phyloP scores from a whole-genome alignment of 2,797 vertebrate species.

The Buceros bicornis region DNA sequence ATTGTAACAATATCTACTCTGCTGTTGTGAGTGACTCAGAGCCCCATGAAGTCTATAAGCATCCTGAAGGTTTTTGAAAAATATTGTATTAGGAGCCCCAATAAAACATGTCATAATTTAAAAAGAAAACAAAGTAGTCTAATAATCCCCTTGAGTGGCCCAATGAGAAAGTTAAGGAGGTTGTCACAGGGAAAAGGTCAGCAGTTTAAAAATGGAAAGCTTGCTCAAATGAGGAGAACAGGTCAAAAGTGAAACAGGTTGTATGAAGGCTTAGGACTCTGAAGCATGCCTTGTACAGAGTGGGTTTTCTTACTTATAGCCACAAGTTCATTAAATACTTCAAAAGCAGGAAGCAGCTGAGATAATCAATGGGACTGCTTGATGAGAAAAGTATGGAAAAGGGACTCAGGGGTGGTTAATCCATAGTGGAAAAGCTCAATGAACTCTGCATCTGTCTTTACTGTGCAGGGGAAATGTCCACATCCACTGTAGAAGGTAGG shows the following conservation, averaged over 20 bases:
- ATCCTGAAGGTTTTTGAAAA: neutral
- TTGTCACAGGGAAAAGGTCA: conserved; percentile 12
- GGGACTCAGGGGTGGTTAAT: neutral
- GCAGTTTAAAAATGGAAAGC: conserved; percentile 2
- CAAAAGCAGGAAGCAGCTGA: neutral
- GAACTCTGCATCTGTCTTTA: neutral
- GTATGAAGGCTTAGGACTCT: neutral
- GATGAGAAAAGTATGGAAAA: neutral
- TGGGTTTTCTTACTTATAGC: rapidly evolving
- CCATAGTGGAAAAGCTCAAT: neutral
- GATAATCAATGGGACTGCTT: neutral
- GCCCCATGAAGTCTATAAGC: neutral
- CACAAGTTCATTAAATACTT: neutral
- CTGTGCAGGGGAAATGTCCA: rapidly evolving
- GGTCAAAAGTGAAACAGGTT: neutral
- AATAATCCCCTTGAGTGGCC: neutral
- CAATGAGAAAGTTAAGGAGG: neutral
- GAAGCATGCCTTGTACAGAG: rapidly evolving
- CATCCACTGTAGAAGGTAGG: neutral
- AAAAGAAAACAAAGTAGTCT: conserved; percentile 29
- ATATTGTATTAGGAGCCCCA: neutral
- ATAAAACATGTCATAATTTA: conserved; percentile 8
- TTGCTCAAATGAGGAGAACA: neutral
- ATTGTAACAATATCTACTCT: neutral
- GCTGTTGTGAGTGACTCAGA: neutral